Evolutionary conservation across 2,888 invertebrate genomes (phyloP).

Genomic region (Nipponacmea schrenckii): DNA sequence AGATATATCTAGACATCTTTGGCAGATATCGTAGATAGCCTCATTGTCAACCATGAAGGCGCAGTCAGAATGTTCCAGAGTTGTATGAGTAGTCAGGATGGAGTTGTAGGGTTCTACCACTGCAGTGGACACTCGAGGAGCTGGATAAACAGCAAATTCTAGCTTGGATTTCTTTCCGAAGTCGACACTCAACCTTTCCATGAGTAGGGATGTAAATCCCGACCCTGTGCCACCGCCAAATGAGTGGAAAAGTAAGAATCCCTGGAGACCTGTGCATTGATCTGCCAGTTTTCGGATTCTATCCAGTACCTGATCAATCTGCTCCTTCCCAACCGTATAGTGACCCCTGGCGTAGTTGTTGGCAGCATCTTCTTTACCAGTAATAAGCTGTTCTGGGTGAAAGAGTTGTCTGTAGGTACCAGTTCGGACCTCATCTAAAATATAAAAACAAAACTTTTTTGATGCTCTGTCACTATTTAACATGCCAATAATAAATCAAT

Average conservation of each 20-base stretch:
- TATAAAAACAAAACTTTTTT: background rate
- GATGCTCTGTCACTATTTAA: background rate
- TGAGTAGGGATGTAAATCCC: constrained; percentile 87
- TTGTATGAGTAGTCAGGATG: constrained; percentile 93
- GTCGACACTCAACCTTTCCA: constrained; percentile 86
- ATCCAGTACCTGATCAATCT: constrained; percentile 80
- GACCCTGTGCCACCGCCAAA: constrained; percentile 78
- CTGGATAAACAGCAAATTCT: constrained; percentile 90
- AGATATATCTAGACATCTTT: constrained; percentile 83
- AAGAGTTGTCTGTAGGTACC: constrained; percentile 86
- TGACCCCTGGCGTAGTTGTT: constrained; percentile 98
- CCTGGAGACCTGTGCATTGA: constrained; percentile 63
- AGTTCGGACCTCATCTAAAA: constrained; percentile 65
- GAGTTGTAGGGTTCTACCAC: constrained; percentile 97
- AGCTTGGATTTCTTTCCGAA: constrained; percentile 84
- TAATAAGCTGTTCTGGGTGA: constrained; percentile 96
- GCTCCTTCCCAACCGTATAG: constrained; percentile 91
- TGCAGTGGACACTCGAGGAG: constrained; percentile 89
- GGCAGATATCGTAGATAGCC: constrained; percentile 88
- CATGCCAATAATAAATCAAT: background rate
- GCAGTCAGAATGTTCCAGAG: constrained; percentile 91
- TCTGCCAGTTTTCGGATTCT: constrained; percentile 74
- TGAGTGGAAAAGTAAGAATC: constrained; percentile 63
- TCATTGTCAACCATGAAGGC: constrained; percentile 97
- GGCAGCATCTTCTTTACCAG: constrained; percentile 96